Evolutionary conservation across 2,113 vertebrate species (phyloP).

Genomic region (Vulpes lagopus): DNA sequence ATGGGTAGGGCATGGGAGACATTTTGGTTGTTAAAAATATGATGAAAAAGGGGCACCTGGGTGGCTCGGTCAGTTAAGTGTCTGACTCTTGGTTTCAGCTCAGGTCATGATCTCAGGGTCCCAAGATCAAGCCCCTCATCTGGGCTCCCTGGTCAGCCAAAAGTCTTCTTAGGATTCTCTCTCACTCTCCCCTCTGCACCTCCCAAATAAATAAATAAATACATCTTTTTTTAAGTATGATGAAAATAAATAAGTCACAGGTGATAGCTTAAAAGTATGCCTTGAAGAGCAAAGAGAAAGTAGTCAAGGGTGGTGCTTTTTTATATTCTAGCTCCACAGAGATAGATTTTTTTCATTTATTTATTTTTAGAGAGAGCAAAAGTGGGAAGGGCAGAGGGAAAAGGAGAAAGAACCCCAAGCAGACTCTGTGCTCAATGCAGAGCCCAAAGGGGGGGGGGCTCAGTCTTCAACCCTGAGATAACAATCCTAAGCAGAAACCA

Average conservation of each 20-base stretch:
- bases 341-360: background rate
- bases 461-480: background rate
- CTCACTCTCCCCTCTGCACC: background rate
- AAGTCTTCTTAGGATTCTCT: background rate
- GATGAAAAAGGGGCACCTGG: background rate
- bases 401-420: background rate
- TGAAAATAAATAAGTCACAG: conserved; percentile 6
- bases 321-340: conserved; percentile 3
- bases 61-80: background rate
- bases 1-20: background rate
- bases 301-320: background rate
- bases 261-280: background rate
- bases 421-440: background rate
- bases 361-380: background rate
- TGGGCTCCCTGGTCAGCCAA: background rate
- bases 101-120: background rate
- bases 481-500: background rate
- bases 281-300: background rate
- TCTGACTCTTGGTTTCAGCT: background rate
- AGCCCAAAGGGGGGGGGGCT: background rate
- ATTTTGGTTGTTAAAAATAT: background rate
- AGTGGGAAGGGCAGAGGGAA: background rate
- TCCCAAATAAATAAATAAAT: background rate
- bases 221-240: background rate
- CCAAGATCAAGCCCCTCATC: background rate